These are phyloP conservation scores for Desmophyllum pertusum DNA, from an alignment of 92 coral and sea anemone genomes.

Conservation along the genomic window DNA sequence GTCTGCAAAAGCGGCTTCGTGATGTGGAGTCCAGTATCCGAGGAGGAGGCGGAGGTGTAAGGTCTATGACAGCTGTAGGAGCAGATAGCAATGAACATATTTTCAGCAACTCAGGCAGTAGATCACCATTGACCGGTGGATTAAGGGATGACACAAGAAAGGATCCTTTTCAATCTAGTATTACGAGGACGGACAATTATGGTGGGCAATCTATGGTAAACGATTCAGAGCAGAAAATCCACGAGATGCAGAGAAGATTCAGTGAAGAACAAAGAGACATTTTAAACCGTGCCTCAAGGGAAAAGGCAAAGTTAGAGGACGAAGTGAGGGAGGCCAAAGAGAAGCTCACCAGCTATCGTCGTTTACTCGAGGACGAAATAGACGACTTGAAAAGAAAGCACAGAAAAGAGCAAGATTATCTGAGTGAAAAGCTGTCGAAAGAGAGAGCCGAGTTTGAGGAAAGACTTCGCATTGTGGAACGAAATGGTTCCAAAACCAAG, in stretches of 20 bases:
- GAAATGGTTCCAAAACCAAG: not conserved
- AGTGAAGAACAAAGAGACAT: conserved; percentile 49
- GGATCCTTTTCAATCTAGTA: not conserved
- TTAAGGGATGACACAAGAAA: not conserved
- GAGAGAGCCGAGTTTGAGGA: conserved; percentile 61
- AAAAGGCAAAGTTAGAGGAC: conserved; percentile 68
- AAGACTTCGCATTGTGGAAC: conserved; percentile 1
- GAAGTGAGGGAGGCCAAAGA: conserved; percentile 37
- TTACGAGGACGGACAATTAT: not conserved
- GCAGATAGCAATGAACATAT: not conserved
- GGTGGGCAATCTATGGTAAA: not conserved
- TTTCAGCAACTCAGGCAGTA: not conserved
- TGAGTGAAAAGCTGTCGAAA: conserved; percentile 55
- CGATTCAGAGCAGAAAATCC: conserved; percentile 48
- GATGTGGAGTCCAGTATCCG: conserved; percentile 46
- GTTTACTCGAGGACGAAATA: conserved; percentile 29
- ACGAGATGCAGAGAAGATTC: conserved; percentile 50
- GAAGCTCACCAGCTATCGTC: conserved; percentile 54
- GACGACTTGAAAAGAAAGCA: conserved; percentile 54
- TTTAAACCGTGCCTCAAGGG: conserved; percentile 58
- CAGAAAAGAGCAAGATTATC: conserved; percentile 43
- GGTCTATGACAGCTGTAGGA: not conserved
- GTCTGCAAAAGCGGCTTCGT: conserved; percentile 50
- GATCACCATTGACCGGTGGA: not conserved
- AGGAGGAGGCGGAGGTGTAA: not conserved